Percentiles rank a stretch among this genome's conserved stretches.
phyloP scores from a whole-genome alignment of 2,113 vertebrate species.

The Physeter macrocephalus region DNA sequence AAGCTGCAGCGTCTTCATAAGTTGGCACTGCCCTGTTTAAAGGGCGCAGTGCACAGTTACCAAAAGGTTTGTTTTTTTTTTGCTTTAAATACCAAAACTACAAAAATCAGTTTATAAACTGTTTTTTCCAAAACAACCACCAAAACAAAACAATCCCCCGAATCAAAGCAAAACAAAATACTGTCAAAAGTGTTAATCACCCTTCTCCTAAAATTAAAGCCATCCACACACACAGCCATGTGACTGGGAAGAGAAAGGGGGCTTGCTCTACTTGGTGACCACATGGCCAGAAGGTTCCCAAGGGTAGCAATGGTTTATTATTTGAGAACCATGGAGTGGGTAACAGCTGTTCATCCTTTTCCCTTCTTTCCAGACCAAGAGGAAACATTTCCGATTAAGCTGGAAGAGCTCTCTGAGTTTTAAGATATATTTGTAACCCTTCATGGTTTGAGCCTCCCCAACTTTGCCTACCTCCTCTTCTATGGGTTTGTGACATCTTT shows the following conservation, averaged over 20 bases:
- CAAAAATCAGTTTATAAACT: constrained; percentile 83
- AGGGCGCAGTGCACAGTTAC: constrained; percentile 68
- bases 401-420: constrained; percentile 52
- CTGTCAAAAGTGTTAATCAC: constrained; percentile 57
- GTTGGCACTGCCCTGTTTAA: background rate
- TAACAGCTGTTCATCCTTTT: background rate
- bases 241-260: constrained; percentile 51
- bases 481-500: constrained; percentile 49
- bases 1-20: constrained; percentile 60
- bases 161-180: constrained; percentile 65
- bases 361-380: background rate
- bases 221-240: constrained; percentile 34
- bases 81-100: constrained; percentile 85
- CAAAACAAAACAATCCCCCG: constrained; percentile 57
- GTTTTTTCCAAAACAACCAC: constrained; percentile 64
- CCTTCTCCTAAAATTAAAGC: constrained; percentile 67
- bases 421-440: constrained; percentile 28
- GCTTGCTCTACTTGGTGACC: constrained; percentile 25
- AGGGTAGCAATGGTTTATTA: background rate
- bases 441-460: background rate
- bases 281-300: constrained; percentile 25
- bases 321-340: constrained; percentile 35
- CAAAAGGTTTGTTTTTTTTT: constrained; percentile 70
- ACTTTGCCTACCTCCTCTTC: background rate
- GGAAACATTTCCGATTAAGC: constrained; percentile 58